Base-by-base conservation (phyloP, 2,888 invertebrate species). In the Epirrita christyi region DNA sequence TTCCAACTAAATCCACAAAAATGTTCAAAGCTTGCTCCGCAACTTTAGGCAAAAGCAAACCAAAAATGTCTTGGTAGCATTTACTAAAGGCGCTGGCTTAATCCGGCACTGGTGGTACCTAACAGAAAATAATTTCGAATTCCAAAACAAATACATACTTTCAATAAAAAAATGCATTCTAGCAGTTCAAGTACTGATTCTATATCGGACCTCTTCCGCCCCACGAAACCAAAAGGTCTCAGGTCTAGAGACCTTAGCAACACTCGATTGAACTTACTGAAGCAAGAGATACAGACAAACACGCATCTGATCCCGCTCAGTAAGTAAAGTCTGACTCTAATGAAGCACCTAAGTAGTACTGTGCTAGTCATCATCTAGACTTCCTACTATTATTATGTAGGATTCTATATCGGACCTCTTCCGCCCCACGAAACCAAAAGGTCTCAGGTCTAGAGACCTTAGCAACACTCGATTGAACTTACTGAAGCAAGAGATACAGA, bases 211-310 rank as follows among this genome's bases (percentile, higher is more conserved):
- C 75, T 88, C 13, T 92, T 92, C 67, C 83, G 88, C 0, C 91
- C 91, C 0, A 81, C 78, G 36, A 86, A 81, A 48, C 86, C 86
- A 2, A 83, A 77, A 67, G 79, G 85, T 5, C 70, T 90, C 1
- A 65, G 82, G 11, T 80, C 86, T 7, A 80, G 72, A 59, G 83
- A 80, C 75, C 80, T 83, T 42, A 93, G 85, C 76, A 83, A 66
- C 76, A 93, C 84, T 60, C 88, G 93, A n/a, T 75, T 94, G 42
- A 88, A 85, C 66, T 84, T 93, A 64, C 84, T 94, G 61, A 93
- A 93, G 71, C 92, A 88, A 70, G 94, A 94, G 77, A 93, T 94
- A 61, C 85, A 92, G 52, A 94, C 94, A 0, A 92, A 94, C 53
- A 67, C 84, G 48, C 94, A 94, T 67, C 80, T 92, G 14, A 85